Base-by-base conservation (phyloP, 2,113 vertebrate species). In the Triplophysa dalaica region DNA sequence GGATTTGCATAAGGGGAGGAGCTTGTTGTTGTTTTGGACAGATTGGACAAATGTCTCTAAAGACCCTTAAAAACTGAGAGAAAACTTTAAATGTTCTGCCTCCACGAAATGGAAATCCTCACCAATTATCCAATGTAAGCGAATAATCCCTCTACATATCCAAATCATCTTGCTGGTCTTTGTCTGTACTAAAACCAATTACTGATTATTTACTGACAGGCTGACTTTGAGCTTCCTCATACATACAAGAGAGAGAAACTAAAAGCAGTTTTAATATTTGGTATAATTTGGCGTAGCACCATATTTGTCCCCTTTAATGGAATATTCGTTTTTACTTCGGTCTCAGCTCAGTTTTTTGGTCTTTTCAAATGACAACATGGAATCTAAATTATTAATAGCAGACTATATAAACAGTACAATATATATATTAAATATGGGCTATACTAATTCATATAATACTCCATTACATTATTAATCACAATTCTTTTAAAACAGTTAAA, bases 1-100 rank as follows among this genome's bases (percentile, higher is more conserved):
- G 26, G 0, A 19, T 26, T 58, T 19, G 50, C 26, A 21, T 6
- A 21, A 70, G 17, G 50, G 50, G 26, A 56, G 48, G 24, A 12
- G 50, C 48, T 11, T 14, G 7, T 21, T 48, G 21, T 70, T 50
- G 5, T 72, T 38, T 72, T 56, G 19, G 50, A 38, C 50, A 56
- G 50, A 56, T 56, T 54, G 50, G 50, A 72, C 69, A 58, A 72
- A 56, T 56, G 26, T 10, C 26, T 70, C 17, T 3, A 70, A 70
- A 33, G 26, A 21, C 9, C 5, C 54, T 38, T 11, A 24, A 33
- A 72, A 58, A 14, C 69, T 33, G 69, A 38, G 48, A 50, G 17
- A 5, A 56, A 14, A 24, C 67, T 29, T 54, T 24, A n/a, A 29
- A 70, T 70, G 29, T 19, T 3, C 16, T 70, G 48, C 48, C 17